These are phyloP conservation scores for Ceyx cyanopectus DNA, from an alignment of 2,113 vertebrate species.

Conservation along the genomic window DNA sequence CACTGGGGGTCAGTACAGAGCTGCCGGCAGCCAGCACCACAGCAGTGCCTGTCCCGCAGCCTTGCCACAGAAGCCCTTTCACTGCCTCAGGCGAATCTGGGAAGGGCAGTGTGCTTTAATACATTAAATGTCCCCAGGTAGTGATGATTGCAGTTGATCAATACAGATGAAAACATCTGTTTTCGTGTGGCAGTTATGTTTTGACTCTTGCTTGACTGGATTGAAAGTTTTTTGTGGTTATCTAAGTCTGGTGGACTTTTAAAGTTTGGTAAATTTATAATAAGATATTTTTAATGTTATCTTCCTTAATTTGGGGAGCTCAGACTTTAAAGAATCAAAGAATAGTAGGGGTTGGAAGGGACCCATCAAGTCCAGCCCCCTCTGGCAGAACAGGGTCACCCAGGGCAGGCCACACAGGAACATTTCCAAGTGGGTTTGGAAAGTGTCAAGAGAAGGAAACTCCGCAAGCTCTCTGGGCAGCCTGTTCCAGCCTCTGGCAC, in stretches of 20 bases:
- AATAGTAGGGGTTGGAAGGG: too few species aligned
- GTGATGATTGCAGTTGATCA: neutral
- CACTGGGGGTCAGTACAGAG: slow-evolving; percentile 26
- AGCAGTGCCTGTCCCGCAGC: accelerated
- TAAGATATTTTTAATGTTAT: neutral
- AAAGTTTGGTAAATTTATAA: neutral
- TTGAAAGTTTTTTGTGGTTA: neutral
- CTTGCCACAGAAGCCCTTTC: accelerated
- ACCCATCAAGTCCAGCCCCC: too few species aligned
- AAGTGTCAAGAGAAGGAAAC: too few species aligned
- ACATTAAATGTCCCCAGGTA: too few species aligned
- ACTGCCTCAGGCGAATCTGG: accelerated
- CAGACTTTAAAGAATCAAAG: neutral
- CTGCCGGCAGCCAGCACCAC: neutral
- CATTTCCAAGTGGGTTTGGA: too few species aligned
- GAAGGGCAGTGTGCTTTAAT: neutral
- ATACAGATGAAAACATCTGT: neutral
- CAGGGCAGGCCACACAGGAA: too few species aligned
- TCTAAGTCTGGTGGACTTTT: neutral
- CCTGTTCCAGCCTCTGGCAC: too few species aligned
- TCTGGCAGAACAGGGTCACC: too few species aligned
- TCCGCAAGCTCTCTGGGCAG: too few species aligned
- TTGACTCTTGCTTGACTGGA: neutral
- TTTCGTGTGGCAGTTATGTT: accelerated
- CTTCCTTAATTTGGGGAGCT: neutral